Conservation (phyloP, 1,140 invertebrate genomes). For the Hypsibius dujardini region DNA sequence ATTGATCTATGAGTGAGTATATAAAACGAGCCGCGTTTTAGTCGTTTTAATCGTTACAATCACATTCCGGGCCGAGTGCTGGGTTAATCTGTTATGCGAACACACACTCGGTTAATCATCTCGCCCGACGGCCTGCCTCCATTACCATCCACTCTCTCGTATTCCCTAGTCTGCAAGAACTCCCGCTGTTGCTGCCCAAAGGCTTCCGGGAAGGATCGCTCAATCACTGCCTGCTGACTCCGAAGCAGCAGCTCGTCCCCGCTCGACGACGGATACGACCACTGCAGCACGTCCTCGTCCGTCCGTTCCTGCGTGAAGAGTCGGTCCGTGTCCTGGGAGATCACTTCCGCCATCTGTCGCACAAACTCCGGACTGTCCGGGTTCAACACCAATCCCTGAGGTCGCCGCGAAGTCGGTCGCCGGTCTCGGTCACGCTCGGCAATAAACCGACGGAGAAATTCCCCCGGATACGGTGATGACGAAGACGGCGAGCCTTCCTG, state of each 20-base stretch:
- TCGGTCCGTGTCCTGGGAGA: background rate
- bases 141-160: constrained; percentile 1
- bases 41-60: too few relatives aligned
- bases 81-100: too few relatives aligned
- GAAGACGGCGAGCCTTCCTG: background rate
- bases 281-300: too few relatives aligned
- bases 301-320: too few relatives aligned
- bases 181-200: background rate
- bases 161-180: background rate
- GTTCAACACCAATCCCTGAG: background rate
- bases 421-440: background rate
- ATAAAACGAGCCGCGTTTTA: too few relatives aligned
- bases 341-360: background rate
- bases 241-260: background rate
- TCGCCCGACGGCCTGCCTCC: background rate
- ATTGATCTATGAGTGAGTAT: too few relatives aligned
- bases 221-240: background rate
- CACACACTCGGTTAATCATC: too few relatives aligned
- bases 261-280: too few relatives aligned
- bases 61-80: too few relatives aligned
- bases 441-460: constrained; percentile 11
- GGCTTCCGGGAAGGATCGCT: background rate
- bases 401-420: background rate
- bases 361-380: constrained; percentile 15
- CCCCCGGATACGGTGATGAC: background rate